Evolutionary conservation across 2,113 vertebrate genomes (phyloP).

Genomic region (Sphaerodactylus townsendi): DNA sequence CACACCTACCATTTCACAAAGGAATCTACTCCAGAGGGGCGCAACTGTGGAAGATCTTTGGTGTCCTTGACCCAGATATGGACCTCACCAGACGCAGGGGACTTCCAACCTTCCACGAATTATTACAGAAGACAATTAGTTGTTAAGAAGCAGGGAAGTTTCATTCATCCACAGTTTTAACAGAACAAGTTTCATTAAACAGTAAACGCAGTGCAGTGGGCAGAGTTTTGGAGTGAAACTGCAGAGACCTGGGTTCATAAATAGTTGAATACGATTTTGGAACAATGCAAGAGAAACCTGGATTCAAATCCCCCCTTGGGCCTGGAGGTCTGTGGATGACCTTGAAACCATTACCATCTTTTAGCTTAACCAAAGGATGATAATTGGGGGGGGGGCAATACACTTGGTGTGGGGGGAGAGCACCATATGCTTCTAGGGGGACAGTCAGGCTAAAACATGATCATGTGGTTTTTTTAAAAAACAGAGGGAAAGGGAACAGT

Average conservation of each 20-base stretch:
- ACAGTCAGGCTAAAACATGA: too few species aligned
- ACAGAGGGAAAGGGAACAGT: too few species aligned
- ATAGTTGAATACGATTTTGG: too few species aligned
- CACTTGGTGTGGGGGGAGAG: too few species aligned
- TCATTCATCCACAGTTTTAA: not conserved
- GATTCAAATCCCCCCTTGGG: not conserved
- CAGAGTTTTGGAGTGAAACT: not conserved
- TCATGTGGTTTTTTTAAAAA: too few species aligned
- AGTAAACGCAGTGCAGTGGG: not conserved
- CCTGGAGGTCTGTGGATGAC: too few species aligned
- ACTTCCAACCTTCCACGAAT: slow-evolving; percentile 60
- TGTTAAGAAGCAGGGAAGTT: not conserved
- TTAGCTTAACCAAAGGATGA: too few species aligned
- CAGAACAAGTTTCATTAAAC: not conserved
- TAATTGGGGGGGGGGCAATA: too few species aligned
- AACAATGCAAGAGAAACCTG: too few species aligned
- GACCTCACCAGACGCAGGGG: slow-evolving; percentile 69
- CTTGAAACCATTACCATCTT: not conserved
- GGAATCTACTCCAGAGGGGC: slow-evolving; percentile 72
- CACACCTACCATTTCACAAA: slow-evolving; percentile 75
- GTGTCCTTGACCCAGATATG: slow-evolving; percentile 76
- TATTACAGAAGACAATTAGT: not conserved
- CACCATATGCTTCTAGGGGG: too few species aligned
- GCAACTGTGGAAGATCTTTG: slow-evolving; percentile 72
- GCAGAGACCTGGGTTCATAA: too few species aligned